Evolutionary conservation across 2,888 invertebrate species (phyloP).

Genomic region (Xylocampa areola): DNA sequence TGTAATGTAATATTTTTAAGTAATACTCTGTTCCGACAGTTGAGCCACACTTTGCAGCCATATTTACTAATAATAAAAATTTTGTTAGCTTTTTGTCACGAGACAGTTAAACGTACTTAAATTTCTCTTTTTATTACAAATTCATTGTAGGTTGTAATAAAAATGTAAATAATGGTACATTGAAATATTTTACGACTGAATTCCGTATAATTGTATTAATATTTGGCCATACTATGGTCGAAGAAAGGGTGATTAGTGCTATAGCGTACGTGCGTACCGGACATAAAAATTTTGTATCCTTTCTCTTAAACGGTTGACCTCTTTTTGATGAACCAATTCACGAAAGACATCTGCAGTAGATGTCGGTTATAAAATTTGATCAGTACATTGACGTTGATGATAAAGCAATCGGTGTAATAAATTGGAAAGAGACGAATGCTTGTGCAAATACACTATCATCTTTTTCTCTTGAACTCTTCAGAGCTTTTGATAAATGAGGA

Average conservation of each 20-base stretch:
- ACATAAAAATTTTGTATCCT: neutral
- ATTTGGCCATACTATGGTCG: neutral
- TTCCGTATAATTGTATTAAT: slow-evolving; percentile 15
- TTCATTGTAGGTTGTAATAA: slow-evolving; percentile 26
- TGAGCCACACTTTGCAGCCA: slow-evolving; percentile 32
- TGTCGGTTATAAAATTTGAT: slow-evolving; percentile 6
- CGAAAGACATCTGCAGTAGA: neutral
- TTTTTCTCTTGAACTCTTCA: slow-evolving; percentile 18
- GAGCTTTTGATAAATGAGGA: slow-evolving; percentile 32
- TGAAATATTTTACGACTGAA: slow-evolving; percentile 14
- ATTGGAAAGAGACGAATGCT: slow-evolving; percentile 8
- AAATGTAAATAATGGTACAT: slow-evolving; percentile 34
- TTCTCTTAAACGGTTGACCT: slow-evolving; percentile 27
- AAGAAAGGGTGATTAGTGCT: neutral
- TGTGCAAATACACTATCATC: slow-evolving; percentile 16
- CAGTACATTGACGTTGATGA: slow-evolving; percentile 1
- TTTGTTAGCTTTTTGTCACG: slow-evolving; percentile 41
- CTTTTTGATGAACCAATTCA: slow-evolving; percentile 23
- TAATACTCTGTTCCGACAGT: slow-evolving; percentile 45
- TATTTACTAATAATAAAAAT: slow-evolving; percentile 45
- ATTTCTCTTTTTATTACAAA: slow-evolving; percentile 33
- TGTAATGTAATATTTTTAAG: slow-evolving; percentile 67
- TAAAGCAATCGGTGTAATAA: slow-evolving; percentile 11
- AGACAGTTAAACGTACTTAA: slow-evolving; percentile 15
- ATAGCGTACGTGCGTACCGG: neutral